Evolutionary conservation across 2,888 invertebrate genomes (phyloP), one percentile per base, ranked within the genome.

Genomic region (Macrosoma leucophasiata): DNA sequence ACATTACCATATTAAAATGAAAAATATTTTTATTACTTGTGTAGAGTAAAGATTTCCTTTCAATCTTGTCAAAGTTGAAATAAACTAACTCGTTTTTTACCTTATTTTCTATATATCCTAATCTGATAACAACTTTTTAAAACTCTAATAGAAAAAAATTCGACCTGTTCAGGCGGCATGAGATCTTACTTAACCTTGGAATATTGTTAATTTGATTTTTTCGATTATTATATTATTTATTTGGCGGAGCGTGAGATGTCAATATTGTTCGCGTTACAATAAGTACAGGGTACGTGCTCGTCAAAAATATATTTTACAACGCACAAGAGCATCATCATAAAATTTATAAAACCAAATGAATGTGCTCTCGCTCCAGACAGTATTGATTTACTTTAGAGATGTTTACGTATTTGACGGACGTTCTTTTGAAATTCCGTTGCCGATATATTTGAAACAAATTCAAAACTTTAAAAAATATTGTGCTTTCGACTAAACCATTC

Each of bases 341-440:
- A 76, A 73, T 62, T 55, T 58, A 62, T 70, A 70, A 75, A 72
- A 65, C 54, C 59, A 61, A 71, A 72, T 68, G 61, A 65, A 62
- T 59, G 48, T 44, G 50, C 50, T 59, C 55, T 56, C 51, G 58
- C 56, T 61, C 48, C 56, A 52, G 59, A 46, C 58, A 53, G 55
- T 58, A 73, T 72, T 74, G 74, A 77, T 78, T 79, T 78, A 78
- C 72, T 71, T 67, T 62, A 56, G 55, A 64, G 58, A 58, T 69
- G 66, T 78, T 75, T 73, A 73, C 69, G 64, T 50, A 56, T 56
- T 52, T 59, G 55, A 46, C 75, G 70, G 72, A 71, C 74, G 77
- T 69, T 60, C 60, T 67, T 68, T 61, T 62, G 60, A 59, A 62
- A 65, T 64, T 61, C 62, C 58, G 51, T 50, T 58, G 63, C 50